phyloP scores from a whole-genome alignment of 2,797 vertebrate species.

The Dipus sagitta region DNA sequence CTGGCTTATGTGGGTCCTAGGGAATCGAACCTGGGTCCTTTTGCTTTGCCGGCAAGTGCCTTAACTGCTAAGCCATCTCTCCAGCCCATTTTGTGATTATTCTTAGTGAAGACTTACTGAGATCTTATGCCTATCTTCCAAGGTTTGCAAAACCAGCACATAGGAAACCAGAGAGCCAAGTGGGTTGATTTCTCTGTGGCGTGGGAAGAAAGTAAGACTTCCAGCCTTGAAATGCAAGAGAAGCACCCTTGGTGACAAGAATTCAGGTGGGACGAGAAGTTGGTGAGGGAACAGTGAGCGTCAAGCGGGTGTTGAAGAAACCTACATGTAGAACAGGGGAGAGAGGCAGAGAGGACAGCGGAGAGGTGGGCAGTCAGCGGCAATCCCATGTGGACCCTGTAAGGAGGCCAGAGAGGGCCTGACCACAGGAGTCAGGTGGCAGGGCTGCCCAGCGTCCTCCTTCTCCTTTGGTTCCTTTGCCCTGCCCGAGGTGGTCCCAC shows the following conservation, averaged over 20 bases:
- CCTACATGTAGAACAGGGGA: neutral
- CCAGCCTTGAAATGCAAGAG: neutral
- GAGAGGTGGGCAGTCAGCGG: too few relatives aligned
- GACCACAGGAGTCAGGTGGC: fast-evolving
- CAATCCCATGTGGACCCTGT: neutral
- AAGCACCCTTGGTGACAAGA: neutral
- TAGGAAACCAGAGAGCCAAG: neutral
- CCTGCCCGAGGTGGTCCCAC: neutral
- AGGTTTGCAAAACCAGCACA: neutral
- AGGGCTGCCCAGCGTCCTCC: neutral
- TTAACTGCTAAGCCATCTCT: too few relatives aligned
- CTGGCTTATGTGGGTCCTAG: too few relatives aligned
- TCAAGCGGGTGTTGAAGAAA: neutral
- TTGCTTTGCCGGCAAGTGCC: too few relatives aligned
- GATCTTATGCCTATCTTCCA: neutral
- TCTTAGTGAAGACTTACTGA: neutral
- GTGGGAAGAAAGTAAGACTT: neutral
- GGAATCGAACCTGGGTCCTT: too few relatives aligned
- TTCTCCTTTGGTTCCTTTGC: neutral
- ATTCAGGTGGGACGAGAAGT: neutral
- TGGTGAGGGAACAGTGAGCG: neutral
- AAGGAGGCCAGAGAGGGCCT: neutral
- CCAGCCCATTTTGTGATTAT: neutral
- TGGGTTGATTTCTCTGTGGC: neutral
- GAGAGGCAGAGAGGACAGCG: neutral